phyloP scores from a whole-genome alignment of 2,888 invertebrate genomes.

The Diabrotica balteata region DNA sequence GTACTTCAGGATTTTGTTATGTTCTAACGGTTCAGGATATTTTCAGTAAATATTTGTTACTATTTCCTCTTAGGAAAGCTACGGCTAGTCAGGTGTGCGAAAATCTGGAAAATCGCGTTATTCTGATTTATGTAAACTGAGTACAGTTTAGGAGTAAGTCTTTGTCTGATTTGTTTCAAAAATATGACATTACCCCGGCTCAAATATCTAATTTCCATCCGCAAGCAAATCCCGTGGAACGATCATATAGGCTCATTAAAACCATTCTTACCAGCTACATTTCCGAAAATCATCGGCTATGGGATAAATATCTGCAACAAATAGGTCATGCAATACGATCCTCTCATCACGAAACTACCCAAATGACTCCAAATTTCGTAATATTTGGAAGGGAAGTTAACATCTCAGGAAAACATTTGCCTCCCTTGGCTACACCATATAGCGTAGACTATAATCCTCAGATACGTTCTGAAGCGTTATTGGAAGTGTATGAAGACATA shows the following conservation, averaged over 20 bases:
- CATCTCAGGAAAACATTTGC: too few relatives aligned
- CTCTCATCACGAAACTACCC: slow-evolving; percentile 12
- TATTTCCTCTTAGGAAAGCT: not conserved
- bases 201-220: slow-evolving; percentile 46
- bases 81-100: too few relatives aligned
- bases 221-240: slow-evolving; percentile 49
- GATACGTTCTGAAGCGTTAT: too few relatives aligned
- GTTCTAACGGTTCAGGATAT: slow-evolving; percentile 31
- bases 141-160: slow-evolving; percentile 2
- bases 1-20: slow-evolving; percentile 18
- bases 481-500: too few relatives aligned
- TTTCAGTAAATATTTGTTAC: slow-evolving; percentile 25
- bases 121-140: slow-evolving; percentile 15
- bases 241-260: slow-evolving; percentile 47
- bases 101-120: too few relatives aligned
- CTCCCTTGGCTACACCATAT: too few relatives aligned
- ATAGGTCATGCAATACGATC: slow-evolving; percentile 10
- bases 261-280: slow-evolving; percentile 37
- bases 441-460: too few relatives aligned
- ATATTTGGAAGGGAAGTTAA: not conserved
- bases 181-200: not conserved
- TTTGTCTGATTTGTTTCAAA: too few relatives aligned
- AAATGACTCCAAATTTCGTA: slow-evolving; percentile 4
- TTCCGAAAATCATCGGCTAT: slow-evolving; percentile 1
- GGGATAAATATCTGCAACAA: slow-evolving; percentile 11